phyloP scores from a whole-genome alignment of 64 coral and sea anemone genomes.

The Dendrophyllia cribrosa region DNA sequence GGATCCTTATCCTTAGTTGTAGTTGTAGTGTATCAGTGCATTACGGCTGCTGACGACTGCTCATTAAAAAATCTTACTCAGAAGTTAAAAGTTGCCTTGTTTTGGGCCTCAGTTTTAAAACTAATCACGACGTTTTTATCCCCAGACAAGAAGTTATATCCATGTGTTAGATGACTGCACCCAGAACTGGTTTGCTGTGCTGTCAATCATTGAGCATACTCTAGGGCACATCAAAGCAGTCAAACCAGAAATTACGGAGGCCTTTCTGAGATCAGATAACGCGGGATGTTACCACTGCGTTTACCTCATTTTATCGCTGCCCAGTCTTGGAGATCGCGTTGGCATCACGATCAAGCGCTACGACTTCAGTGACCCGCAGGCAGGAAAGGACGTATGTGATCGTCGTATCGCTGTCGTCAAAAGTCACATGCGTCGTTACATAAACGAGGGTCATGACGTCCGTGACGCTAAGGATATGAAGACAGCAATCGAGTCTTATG shows the following conservation, averaged over 20 bases:
- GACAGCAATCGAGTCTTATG: no score
- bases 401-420: slow-evolving; percentile 7
- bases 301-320: background rate
- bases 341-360: slow-evolving; percentile 15
- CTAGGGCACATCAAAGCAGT: background rate
- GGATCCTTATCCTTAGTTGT: no score
- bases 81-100: no score
- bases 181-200: slow-evolving; percentile 52
- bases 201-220: background rate
- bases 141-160: background rate
- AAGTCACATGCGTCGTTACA: slow-evolving; percentile 24
- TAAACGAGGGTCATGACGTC: slow-evolving; percentile 58
- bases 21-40: no score
- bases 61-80: no score
- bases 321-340: background rate
- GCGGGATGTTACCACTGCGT: slow-evolving; percentile 47
- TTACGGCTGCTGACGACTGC: no score
- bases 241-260: background rate
- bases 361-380: slow-evolving; percentile 30
- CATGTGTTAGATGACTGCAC: slow-evolving; percentile 31
- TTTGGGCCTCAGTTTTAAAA: no score
- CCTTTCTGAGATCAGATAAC: slow-evolving; percentile 38
- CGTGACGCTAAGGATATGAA: no score
- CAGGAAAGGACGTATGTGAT: slow-evolving; percentile 36
- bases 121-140: background rate